phyloP scores from a whole-genome alignment of 2,113 vertebrate genomes.

The Erinaceus europaeus region DNA sequence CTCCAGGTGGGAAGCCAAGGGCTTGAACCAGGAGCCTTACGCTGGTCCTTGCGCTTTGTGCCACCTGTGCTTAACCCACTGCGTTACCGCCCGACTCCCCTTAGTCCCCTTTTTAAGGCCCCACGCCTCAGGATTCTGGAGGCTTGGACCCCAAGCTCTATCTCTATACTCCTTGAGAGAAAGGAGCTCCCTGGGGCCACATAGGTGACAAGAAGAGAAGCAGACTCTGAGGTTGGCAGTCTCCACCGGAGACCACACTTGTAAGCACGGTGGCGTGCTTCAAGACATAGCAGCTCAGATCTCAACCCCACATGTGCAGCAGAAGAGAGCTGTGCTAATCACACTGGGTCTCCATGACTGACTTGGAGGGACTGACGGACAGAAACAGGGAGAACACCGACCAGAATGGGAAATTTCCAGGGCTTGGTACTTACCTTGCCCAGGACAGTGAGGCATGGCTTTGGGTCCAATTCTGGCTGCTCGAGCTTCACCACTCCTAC shows the following conservation, averaged over 20 bases:
- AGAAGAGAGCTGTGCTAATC: neutral
- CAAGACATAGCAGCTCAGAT: neutral
- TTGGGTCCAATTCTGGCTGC: constrained; percentile 95
- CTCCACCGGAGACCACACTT: neutral
- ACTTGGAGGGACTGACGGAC: neutral
- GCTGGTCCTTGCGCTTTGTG: too few relatives aligned
- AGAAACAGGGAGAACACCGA: neutral
- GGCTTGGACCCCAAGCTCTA: neutral
- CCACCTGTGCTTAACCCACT: too few relatives aligned
- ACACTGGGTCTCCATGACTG: neutral
- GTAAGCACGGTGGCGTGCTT: neutral
- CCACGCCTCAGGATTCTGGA: constrained; percentile 17
- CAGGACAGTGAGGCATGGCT: constrained; percentile 95
- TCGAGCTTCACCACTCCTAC: constrained; percentile 99
- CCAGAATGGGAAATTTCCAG: neutral
- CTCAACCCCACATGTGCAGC: neutral
- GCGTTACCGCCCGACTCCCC: too few relatives aligned
- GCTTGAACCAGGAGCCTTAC: too few relatives aligned
- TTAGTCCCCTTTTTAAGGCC: neutral
- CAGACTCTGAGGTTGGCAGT: neutral
- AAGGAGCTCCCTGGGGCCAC: neutral
- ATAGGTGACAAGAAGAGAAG: neutral
- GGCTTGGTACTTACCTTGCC: constrained; percentile 91
- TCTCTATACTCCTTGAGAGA: neutral
- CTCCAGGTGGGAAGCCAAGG: too few relatives aligned